These are phyloP conservation scores for Nerophis ophidion DNA, from an alignment of 2,113 vertebrate species.

Conservation along the genomic window DNA sequence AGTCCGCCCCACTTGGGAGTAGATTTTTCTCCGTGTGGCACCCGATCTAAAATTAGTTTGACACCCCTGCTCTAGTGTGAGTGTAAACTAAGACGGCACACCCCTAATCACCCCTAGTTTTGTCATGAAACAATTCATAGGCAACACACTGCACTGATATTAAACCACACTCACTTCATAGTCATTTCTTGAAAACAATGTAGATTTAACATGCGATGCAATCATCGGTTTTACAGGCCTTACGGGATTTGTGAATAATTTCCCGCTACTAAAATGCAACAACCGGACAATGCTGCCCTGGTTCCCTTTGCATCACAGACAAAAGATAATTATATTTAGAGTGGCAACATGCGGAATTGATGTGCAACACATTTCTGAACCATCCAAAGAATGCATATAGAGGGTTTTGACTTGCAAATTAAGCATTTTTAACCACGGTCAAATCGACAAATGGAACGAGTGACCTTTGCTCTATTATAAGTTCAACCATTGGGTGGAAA, in stretches of 20 bases:
- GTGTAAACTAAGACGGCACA: no score
- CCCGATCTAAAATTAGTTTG: no score
- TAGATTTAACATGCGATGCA: slow-evolving; percentile 7
- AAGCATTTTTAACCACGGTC: neutral
- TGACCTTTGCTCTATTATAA: neutral
- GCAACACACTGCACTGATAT: slow-evolving; percentile 4
- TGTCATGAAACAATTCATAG: slow-evolving; percentile 6
- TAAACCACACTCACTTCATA: slow-evolving; percentile 12
- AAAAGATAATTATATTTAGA: slow-evolving; percentile 24
- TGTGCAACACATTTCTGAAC: neutral
- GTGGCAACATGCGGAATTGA: slow-evolving; percentile 11
- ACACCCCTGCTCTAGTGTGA: no score
- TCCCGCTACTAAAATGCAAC: slow-evolving; percentile 17
- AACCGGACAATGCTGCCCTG: slow-evolving; percentile 4
- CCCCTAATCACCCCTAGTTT: neutral
- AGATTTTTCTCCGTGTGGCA: no score
- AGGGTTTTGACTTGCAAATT: neutral
- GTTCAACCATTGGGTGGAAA: no score
- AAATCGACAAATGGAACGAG: neutral
- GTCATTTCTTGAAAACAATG: slow-evolving; percentile 17
- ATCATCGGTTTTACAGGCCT: neutral
- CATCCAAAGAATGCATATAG: neutral
- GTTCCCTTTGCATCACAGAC: slow-evolving; percentile 14
- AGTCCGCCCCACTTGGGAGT: no score
- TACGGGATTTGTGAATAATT: slow-evolving; percentile 23